These are phyloP conservation scores for Coenonympha arcania DNA, from an alignment of 2,888 invertebrate genomes.

Conservation along the genomic window DNA sequence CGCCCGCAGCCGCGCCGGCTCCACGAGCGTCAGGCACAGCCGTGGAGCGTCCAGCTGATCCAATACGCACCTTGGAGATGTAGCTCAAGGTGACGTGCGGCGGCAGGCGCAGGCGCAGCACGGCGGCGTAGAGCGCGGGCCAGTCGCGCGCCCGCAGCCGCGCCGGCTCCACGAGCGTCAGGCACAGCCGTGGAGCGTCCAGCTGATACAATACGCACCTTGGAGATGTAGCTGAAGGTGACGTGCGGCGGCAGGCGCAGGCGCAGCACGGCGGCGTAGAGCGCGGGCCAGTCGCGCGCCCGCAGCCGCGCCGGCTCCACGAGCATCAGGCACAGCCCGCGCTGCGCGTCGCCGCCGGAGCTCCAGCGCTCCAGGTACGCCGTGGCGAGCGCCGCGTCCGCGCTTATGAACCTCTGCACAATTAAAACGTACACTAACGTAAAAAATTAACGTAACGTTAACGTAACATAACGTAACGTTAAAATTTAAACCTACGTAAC, in stretches of 20 bases:
- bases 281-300: constrained; percentile 31
- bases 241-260: constrained; percentile 40
- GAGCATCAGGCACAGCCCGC: constrained; percentile 40
- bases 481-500: too few species aligned
- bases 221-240: constrained; percentile 55
- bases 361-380: constrained; percentile 33
- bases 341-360: constrained; percentile 31
- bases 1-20: constrained; percentile 35
- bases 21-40: constrained; percentile 41
- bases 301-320: constrained; percentile 39
- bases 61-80: constrained; percentile 47
- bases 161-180: constrained; percentile 42
- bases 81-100: constrained; percentile 50
- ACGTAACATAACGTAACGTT: too few species aligned
- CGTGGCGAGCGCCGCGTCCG: constrained; percentile 34
- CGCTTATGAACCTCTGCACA: constrained; percentile 47
- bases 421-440: too few species aligned
- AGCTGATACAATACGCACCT: constrained; percentile 41
- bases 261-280: constrained; percentile 44
- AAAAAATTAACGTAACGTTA: too few species aligned
- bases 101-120: constrained; percentile 39
- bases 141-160: constrained; percentile 31
- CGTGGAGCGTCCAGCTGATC: too few species aligned
- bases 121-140: constrained; percentile 40
- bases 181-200: too few species aligned